Evolutionary conservation across 2,888 invertebrate genomes (phyloP), one percentile per base, ranked within the genome.

Genomic region (Nesidiocoris tenuis): DNA sequence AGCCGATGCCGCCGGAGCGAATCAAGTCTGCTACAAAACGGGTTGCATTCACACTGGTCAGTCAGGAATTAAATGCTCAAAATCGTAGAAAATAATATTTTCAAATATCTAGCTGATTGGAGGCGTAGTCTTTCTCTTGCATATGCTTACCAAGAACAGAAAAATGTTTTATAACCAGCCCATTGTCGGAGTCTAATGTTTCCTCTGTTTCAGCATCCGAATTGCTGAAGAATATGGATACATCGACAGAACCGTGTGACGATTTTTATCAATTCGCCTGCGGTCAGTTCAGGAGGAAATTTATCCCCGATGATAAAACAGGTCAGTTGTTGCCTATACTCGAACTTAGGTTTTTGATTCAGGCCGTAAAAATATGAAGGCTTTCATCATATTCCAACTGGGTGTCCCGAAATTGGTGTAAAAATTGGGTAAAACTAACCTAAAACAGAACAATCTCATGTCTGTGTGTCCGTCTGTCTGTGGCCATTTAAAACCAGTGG

Each of bases 251-350:
- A 79, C 93, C 93, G 0, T 93, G 93, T 82, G 91, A 93, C 80
- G 91, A 94, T 82, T 93, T 94, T 83, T 93, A 93, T 83, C 86
- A 90, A 80, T 93, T 91, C 82, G 88, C 93, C 0, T 93, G 93
- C 81, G 93, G 93, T 0, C 88, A 88, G 16, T 93, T 92, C 83
- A 83, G 91, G 55, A 88, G 88, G 81, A 91, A 90, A 0, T 87
- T 87, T 75, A 93, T 94, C 75, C 92, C 93, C 0, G 93, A 93
- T 79, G 93, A 93, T 82, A 92, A 93, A 84, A 90, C 91, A 0
- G 66, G 74, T 75, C 7, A 3, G 66, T 64, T 9, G 12, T 56
- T 56, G 2, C 56, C 18, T n/a, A 56, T 56, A n/a, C n/a, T n/a
- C n/a, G n/a, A n/a, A n/a, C n/a, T n/a, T n/a, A n/a, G n/a, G n/a